Evolutionary conservation across 2,888 invertebrate species (phyloP).

Genomic region (Lacanobia wlatinum): DNA sequence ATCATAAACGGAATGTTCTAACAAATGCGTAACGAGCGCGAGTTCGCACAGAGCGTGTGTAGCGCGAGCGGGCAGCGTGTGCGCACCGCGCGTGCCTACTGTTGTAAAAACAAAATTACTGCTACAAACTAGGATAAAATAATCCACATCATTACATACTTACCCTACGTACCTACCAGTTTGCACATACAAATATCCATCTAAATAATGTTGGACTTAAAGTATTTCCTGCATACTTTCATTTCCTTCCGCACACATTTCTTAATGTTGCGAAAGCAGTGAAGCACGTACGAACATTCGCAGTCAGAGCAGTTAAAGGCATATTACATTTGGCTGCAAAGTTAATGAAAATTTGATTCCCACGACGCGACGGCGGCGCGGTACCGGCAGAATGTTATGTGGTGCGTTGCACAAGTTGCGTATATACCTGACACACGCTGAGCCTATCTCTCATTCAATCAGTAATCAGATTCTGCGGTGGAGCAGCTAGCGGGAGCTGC

Average conservation of each 20-base stretch:
- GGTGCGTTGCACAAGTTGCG: conserved; percentile 52
- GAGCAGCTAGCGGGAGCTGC: conserved; percentile 69
- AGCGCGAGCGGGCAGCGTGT: conserved; percentile 26
- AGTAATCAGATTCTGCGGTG: conserved; percentile 66
- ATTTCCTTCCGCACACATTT: conserved; percentile 59
- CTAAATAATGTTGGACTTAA: conserved; percentile 38
- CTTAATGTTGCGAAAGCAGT: conserved; percentile 42
- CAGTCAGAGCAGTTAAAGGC: conserved; percentile 37
- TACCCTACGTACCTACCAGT: conserved; percentile 5
- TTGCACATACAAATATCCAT: conserved; percentile 54
- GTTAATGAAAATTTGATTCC: conserved; percentile 62
- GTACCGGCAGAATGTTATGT: conserved; percentile 43
- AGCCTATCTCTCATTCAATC: conserved; percentile 66
- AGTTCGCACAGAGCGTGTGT: conserved; percentile 44
- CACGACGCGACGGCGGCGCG: conserved; percentile 55
- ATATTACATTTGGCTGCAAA: conserved; percentile 45
- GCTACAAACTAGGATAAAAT: conserved; percentile 49
- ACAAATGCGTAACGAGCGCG: conserved; percentile 33
- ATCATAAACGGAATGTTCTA: conserved; percentile 36
- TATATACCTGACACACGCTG: conserved; percentile 46
- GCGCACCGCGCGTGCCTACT: conserved; percentile 28
- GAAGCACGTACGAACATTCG: conserved; percentile 35
- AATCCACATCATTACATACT: conserved; percentile 30
- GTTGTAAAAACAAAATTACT: conserved; percentile 48
- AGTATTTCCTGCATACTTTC: conserved; percentile 59